Evolutionary conservation across 2,888 invertebrate species (phyloP), one percentile per base, ranked within the genome.

Genomic region (Notodonta dromedarius): DNA sequence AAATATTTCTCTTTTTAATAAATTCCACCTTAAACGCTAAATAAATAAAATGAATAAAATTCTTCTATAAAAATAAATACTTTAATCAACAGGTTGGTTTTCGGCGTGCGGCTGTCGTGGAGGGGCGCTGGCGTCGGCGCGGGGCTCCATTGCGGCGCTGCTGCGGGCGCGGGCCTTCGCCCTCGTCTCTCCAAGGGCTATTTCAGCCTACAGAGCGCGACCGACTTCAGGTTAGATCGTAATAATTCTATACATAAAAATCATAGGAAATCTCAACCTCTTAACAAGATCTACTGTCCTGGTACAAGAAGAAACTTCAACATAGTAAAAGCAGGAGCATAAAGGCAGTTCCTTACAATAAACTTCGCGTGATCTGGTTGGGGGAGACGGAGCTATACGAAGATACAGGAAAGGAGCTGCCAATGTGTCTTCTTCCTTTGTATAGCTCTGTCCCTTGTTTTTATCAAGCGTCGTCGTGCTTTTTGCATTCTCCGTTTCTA

Each of bases 81-180:
- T 8, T 55, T 63, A 57, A 67, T 69, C 73, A 57, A 0, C 92
- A 96, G 96, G 96, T 69, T 96, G 96, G 94, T 96, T 96, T 79
- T 96, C 96, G 57, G 90, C 95, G 64, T 94, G 95, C 64, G 95
- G 95, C 56, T 96, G 96, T 71, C 94, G 95, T 72, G 96, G 96
- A 53, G 94, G 95, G 56, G 94, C 95, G 62, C 94, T 94, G 70
- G 96, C 96, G 61, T 93, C 95, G 14, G 93, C 95, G 59, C 95
- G 96, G 78, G 94, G 95, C 62, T 94, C 95, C 59, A 91, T 96
- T 39, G 94, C 96, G 57, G 96, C 96, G 62, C 85, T 96, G 75
- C 95, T 96, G 57, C 93, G 96, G 54, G 96, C 96, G 76, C 94
- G 96, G 67, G 96, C 96, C 65, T 95, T 95, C 82, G 95, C 95